Evolutionary conservation across 2,888 invertebrate species (phyloP), one percentile per base, ranked within the genome.

Genomic region (Acronicta leporina): DNA sequence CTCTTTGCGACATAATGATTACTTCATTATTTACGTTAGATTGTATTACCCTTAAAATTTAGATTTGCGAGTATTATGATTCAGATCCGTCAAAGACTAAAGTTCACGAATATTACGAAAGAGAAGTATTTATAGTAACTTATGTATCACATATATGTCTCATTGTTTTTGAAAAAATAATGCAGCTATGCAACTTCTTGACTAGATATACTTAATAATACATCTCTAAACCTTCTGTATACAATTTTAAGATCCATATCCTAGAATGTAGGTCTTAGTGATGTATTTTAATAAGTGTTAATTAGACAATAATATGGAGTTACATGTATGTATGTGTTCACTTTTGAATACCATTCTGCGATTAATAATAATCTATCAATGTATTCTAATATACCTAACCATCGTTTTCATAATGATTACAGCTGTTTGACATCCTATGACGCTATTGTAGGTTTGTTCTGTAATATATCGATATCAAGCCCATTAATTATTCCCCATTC

Each of bases 401-500:
- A 43, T 38, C 42, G 42, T 41, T 25, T 13, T 43, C 33, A 50
- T 50, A 14, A n/a, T 25, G 41, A 38, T 38, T n/a, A n/a, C 10
- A 51, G 9, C 25, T 33, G 8, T 35, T 46, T 49, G 59, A 42
- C 49, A 14, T 44, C 25, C 15, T 38, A n/a, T 46, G 51, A 52
- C 16, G 13, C 14, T 38, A 16, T 40, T 52, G 52, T 27, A 9
- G 35, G 25, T 20, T 13, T n/a, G 48, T 40, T 40, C 13, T 35
- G 60, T 40, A 48, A 59, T 63, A 50, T 67, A 58, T 56, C 50
- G 42, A 51, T 61, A 67, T 63, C 41, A 43, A 51, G 5, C 15
- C 13, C 35, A 44, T 68, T 68, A 57, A 63, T 73, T 20, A 59
- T 61, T 63, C 58, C n/a, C 44, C 35, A 49, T 64, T 33, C 50